phyloP scores from a whole-genome alignment of 2,113 vertebrate species.

The Paralichthys olivaceus region DNA sequence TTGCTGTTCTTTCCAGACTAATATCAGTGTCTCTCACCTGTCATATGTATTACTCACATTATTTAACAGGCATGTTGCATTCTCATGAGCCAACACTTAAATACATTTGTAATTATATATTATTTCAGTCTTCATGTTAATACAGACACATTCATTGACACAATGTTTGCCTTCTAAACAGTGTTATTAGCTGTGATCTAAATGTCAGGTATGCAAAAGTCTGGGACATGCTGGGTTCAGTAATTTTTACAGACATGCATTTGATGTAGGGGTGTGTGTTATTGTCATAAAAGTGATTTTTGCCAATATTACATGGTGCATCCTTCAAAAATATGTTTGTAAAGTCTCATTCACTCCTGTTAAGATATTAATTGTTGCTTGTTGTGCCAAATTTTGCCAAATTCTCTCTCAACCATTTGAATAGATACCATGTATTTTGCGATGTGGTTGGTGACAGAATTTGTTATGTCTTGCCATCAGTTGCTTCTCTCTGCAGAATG shows the following conservation, averaged over 20 bases:
- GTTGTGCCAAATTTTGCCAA: too few species aligned
- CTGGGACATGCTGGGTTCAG: not conserved
- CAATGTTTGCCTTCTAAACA: not conserved
- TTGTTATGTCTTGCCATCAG: too few species aligned
- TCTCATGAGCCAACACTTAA: not conserved
- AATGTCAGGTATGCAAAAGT: not conserved
- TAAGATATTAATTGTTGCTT: too few species aligned
- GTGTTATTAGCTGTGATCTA: not conserved
- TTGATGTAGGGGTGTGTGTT: too few species aligned
- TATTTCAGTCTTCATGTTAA: not conserved
- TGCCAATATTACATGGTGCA: too few species aligned
- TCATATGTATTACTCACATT: conserved; percentile 1
- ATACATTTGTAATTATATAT: not conserved
- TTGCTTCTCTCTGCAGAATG: too few species aligned
- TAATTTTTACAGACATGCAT: not conserved
- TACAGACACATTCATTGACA: not conserved
- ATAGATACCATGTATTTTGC: too few species aligned
- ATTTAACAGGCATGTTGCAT: not conserved
- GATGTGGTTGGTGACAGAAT: too few species aligned
- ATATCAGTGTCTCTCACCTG: not conserved
- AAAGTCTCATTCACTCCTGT: too few species aligned
- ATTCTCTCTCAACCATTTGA: too few species aligned
- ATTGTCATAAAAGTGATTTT: too few species aligned
- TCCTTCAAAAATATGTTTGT: too few species aligned
- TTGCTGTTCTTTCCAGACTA: not conserved